Conservation (phyloP, 2,113 vertebrate genomes). For the Pygoscelis antarcticus region DNA sequence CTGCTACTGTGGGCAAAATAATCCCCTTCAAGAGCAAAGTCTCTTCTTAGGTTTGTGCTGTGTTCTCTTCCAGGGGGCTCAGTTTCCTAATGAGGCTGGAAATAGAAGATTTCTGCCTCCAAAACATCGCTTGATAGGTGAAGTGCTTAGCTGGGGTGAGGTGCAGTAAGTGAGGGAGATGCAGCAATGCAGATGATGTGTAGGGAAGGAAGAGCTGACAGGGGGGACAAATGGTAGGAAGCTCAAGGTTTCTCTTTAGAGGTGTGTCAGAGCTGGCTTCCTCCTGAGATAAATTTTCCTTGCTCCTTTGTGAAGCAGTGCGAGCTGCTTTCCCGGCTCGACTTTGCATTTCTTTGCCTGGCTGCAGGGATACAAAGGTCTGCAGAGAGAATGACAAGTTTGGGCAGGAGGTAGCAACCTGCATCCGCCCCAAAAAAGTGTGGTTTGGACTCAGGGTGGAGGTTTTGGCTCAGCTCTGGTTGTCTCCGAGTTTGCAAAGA, state of each 20-base stretch:
- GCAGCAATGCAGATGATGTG: not conserved
- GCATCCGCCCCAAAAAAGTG: not conserved
- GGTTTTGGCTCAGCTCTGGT: not conserved
- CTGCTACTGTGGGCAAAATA: not conserved
- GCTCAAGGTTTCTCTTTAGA: conserved; percentile 1
- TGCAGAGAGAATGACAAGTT: not conserved
- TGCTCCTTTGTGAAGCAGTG: not conserved
- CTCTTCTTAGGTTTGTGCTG: fast-evolving
- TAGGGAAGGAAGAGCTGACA: not conserved
- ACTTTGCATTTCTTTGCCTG: not conserved
- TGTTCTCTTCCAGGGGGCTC: not conserved
- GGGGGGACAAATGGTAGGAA: not conserved
- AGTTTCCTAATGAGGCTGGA: not conserved
- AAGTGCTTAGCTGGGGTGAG: not conserved
- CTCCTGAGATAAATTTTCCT: not conserved
- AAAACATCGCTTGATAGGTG: not conserved
- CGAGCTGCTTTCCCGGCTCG: not conserved
- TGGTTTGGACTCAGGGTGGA: not conserved
- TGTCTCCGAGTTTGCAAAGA: not conserved
- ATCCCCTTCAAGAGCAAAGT: not conserved
- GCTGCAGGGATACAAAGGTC: not conserved
- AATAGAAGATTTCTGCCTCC: not conserved
- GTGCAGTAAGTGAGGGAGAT: not conserved
- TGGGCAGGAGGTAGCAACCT: not conserved
- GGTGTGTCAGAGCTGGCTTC: not conserved